Evolutionary conservation across 2,888 invertebrate species (phyloP), one percentile per base, ranked within the genome.

Genomic region (Hirtodrosophila confusa): DNA sequence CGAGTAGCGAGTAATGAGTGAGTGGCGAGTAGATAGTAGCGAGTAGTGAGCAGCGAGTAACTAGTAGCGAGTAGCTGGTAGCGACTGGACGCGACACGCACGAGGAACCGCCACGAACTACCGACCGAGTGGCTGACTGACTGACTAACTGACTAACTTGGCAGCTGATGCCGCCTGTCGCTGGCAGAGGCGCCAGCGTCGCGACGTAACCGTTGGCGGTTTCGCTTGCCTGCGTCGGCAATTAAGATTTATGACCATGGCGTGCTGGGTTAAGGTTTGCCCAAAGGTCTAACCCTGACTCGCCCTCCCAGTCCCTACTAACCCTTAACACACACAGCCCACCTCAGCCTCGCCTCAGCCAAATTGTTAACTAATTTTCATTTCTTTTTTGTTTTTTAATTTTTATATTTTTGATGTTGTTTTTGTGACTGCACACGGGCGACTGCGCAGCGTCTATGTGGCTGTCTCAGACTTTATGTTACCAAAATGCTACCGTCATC

Each of bases 211-310:
- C 58, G 47, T 43, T 56, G 62, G 31, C 55, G 66, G 82, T 80
- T 78, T 70, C 86, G 83, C 74, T 83, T 83, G 83, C 84, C 80
- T 86, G 83, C 80, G 70, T 53, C 64, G 69, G 62, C 84, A 84
- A 83, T 83, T 80, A 83, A 83, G 83, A 83, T 83, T 86, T 83
- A 83, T 83, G 82, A 74, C 72, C 80, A 86, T 83, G 80, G 82
- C 83, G 86, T 86, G 83, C 57, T 71, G 73, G 79, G 17, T 17
- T 17, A 17, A 17, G 17, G 17, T 17, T 23, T 57, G 70, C 79
- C 74, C 69, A 49, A 68, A 58, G 61, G 57, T 73, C 49, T 69
- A 61, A 75, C 73, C 73, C 73, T 73, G 75, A 69, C 50, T 35
- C 49, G n/a, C 33, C 41, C 44, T 11, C 35, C 10, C 35, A 31